Base-by-base conservation (phyloP, 92 coral and sea anemone genomes). In the Siderastrea radians region DNA sequence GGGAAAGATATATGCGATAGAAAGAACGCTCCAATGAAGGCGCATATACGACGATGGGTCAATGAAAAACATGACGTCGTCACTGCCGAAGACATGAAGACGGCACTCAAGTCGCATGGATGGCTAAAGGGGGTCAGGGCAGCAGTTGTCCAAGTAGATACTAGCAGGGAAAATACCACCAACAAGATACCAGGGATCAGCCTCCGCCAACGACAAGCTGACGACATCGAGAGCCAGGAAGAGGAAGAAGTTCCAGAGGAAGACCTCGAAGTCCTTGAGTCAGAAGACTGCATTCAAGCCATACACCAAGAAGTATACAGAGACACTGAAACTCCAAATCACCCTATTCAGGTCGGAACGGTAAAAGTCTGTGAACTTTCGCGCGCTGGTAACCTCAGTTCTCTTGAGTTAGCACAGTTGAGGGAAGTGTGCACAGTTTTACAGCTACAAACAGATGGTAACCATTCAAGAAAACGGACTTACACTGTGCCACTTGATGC, bases 1-100 rank as follows among this genome's bases (percentile, higher is more conserved):
- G 90, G 93, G 1, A 90, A 90, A 64, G 93, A 90, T 55, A 78
- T 90, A n/a, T 90, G 93, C 46, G 93, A 90, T 45, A 64, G 93
- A 43, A 90, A 89, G 51, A 71, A 74, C 4, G 86, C 93, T 13
- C 64, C 85, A 1, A 78, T 89, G 93, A 89, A 89, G 70, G 89
- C 93, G 0, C 93, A 89, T 72, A 89, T 89, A 12, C 72, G 71
- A 45, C 79, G 86, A 17, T 89, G 88, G 88, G 93, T 89, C 72
- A 83, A 84, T 47, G 86, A 84, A 68, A 89, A 84, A 67, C 82
- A 88, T 52, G 45, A 89, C 60, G 89, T 82, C 26, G 15, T 65
- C 65, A 88, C 92, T 26, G 92, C 89, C 2, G 89, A 84, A 53
- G 89, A 89, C 66, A 90, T 90, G 90, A 90, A 89, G 65, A 70